Evolutionary conservation across 1,140 invertebrate species (phyloP).

Genomic region (Philotrypesis tridentata): DNA sequence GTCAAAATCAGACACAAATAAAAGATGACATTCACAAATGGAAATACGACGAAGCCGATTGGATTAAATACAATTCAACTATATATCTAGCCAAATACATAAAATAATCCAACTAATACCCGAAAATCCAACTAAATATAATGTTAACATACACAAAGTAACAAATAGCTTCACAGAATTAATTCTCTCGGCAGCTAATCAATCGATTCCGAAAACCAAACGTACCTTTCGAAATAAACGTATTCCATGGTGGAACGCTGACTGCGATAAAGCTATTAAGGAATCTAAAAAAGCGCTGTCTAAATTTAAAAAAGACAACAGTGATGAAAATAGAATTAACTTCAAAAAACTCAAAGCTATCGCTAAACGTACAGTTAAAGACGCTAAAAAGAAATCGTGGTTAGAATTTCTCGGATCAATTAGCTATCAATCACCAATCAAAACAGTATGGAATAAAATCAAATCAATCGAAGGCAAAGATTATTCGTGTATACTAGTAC

Average conservation of each 20-base stretch:
- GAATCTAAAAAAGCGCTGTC: constrained; percentile 57
- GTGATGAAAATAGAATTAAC: constrained; percentile 51
- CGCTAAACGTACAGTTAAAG: constrained; percentile 38
- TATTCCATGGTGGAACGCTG: constrained; percentile 62
- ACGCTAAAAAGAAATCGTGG: constrained; percentile 45
- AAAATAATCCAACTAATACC: constrained; percentile 45
- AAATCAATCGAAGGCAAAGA: constrained; percentile 41
- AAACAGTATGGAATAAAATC: constrained; percentile 50
- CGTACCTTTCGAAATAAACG: constrained; percentile 44
- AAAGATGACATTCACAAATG: background rate
- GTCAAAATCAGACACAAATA: too few species aligned
- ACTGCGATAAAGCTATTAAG: constrained; percentile 58
- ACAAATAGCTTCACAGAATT: constrained; percentile 52
- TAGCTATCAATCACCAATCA: constrained; percentile 24
- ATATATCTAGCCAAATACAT: constrained; percentile 22
- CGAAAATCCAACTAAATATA: background rate
- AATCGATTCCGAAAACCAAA: constrained; percentile 53
- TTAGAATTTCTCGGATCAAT: constrained; percentile 24
- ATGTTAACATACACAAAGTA: constrained; percentile 48
- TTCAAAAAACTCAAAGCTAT: constrained; percentile 56
- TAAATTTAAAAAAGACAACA: constrained; percentile 57
- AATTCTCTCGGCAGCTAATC: constrained; percentile 49
- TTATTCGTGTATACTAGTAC: background rate
- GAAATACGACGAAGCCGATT: constrained; percentile 59
- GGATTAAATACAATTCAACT: constrained; percentile 46